These are phyloP conservation scores for Hypotaenidia philippensis DNA, from an alignment of 2,797 vertebrate species.

Conservation along the genomic window DNA sequence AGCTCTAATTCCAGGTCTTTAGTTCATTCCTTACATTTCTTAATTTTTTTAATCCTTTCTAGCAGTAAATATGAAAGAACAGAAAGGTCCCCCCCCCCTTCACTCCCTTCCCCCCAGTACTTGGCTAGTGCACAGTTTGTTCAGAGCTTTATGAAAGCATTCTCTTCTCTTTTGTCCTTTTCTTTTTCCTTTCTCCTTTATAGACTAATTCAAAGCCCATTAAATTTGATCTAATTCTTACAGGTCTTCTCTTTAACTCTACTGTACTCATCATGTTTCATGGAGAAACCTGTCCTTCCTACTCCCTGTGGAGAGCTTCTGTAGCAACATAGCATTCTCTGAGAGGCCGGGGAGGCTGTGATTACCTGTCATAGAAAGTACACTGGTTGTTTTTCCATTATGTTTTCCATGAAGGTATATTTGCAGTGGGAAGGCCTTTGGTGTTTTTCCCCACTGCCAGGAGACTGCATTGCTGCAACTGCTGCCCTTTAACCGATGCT, in stretches of 20 bases:
- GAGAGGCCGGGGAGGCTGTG: neutral
- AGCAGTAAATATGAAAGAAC: neutral
- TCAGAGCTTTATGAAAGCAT: neutral
- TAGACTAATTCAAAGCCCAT: neutral
- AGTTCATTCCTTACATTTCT: neutral
- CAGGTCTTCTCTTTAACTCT: neutral
- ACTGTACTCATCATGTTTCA: accelerated
- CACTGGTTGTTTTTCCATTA: neutral
- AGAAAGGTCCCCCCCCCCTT: neutral
- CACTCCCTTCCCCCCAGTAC: neutral
- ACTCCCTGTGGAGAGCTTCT: neutral
- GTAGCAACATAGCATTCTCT: neutral
- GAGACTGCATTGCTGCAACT: neutral
- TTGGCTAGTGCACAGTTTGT: neutral
- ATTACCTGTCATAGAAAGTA: neutral
- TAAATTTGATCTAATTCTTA: neutral
- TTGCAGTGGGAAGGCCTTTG: neutral
- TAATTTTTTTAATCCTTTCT: slow-evolving; percentile 38
- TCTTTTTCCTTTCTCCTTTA: neutral
- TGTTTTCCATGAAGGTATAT: neutral
- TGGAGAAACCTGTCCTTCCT: neutral
- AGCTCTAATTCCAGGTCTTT: slow-evolving; percentile 15
- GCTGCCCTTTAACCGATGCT: neutral
- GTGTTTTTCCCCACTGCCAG: neutral
- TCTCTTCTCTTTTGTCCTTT: neutral